Base-by-base conservation (phyloP, 2,888 invertebrate species). In the Tetramorium bicarinatum region DNA sequence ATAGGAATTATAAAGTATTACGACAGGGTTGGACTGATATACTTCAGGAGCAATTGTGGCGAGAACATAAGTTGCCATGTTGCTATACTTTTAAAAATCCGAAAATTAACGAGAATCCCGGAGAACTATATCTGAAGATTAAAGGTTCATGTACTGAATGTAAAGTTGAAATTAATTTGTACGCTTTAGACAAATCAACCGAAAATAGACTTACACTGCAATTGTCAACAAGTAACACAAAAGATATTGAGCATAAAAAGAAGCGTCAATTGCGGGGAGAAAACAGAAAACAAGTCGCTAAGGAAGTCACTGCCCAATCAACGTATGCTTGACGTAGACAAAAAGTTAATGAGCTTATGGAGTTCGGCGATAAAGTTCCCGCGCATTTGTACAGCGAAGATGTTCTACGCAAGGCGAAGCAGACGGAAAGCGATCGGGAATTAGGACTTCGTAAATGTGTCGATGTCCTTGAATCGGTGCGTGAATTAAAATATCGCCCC, bases 71-170 rank as follows among this genome's bases (percentile, higher is more conserved):
- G 3, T 66, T 66, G 15, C 66, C 44, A 1, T 66, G 66, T 49
- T 49, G 47, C 6, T 49, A 49, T 49, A 6, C 21, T 3, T 66
- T 66, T 15, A 44, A 44, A 66, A 15, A 21, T 66, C 21, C 66
- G 8, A 66, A 66, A 66, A 1, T 66, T 25, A 25, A 66, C n/a
- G 41, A 44, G 7, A 66, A 21, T 66, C 44, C 44, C 1, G 47
- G 66, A 25, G 25, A 66, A 66, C 13, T 6, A 6, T 66, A 44
- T 6, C 7, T 66, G 15, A 9, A 6, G 15, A 44, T 66, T 15
- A 66, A 66, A 66, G 66, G 21, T 44, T 44, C 25, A 25, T 66
- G 44, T 66, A 44, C 66, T 44, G 66, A 66, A 8, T 66, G 66
- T 25, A 6, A 15, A 25, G 44, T 44, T 44, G 21, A 9, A 44